Evolutionary conservation across 2,888 invertebrate genomes (phyloP).

Genomic region (Coelopa pilipes): DNA sequence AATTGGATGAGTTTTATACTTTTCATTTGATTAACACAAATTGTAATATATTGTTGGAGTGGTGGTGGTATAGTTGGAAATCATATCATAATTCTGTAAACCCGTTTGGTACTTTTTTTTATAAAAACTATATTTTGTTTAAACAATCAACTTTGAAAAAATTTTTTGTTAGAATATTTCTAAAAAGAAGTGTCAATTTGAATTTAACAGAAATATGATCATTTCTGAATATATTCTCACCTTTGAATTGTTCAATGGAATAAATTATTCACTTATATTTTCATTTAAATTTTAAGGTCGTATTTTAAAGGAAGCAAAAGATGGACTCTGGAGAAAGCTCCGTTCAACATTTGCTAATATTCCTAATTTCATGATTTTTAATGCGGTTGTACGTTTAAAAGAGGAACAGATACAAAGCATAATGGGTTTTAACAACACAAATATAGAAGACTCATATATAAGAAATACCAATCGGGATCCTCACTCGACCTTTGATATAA

Average conservation of each 20-base stretch:
- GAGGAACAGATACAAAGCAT: slow-evolving; percentile 62
- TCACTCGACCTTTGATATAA: slow-evolving; percentile 54
- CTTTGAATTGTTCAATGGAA: neutral
- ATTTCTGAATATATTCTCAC: too few species aligned
- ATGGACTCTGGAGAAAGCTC: slow-evolving; percentile 58
- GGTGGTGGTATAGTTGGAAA: too few species aligned
- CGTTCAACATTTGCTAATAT: slow-evolving; percentile 57
- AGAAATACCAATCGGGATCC: slow-evolving; percentile 42
- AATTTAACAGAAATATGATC: too few species aligned
- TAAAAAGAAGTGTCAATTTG: too few species aligned
- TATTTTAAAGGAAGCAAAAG: slow-evolving; percentile 53
- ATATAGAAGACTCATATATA: slow-evolving; percentile 14
- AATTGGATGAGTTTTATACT: slow-evolving; percentile 58
- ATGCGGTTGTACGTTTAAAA: slow-evolving; percentile 57
- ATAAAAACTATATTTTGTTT: too few species aligned
- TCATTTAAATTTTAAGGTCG: slow-evolving; percentile 43
- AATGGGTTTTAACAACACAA: slow-evolving; percentile 53
- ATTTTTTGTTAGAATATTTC: too few species aligned
- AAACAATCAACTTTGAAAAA: too few species aligned
- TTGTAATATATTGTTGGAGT: slow-evolving; percentile 40
- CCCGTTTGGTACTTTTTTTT: too few species aligned
- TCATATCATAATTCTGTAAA: too few species aligned
- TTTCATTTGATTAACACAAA: slow-evolving; percentile 50
- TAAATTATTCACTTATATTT: slow-evolving; percentile 20
- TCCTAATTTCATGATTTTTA: slow-evolving; percentile 60